Evolutionary conservation across 2,797 vertebrate genomes (phyloP), one percentile per base, ranked within the genome.

Genomic region (Peromyscus attwateri): DNA sequence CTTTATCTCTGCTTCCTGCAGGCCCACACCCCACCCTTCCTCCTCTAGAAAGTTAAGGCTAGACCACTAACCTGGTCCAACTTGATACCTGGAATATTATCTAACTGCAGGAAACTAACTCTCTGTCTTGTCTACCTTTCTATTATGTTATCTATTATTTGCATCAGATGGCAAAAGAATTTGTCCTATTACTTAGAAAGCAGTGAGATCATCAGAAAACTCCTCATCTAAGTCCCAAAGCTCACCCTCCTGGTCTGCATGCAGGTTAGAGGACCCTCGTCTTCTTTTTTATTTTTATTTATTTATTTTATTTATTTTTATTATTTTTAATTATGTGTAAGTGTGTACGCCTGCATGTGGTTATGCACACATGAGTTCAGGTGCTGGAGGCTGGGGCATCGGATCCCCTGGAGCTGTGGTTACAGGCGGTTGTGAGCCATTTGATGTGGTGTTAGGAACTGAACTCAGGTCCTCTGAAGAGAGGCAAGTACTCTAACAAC

Each of bases 201-300:
- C 49, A 85, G 25, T 37, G 49, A 83, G 31, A 34, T 40, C 43
- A 52, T n/a, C 75, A 92, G 66, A 91, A 94, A 87, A 46, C 11
- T 83, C 87, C 55, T n/a, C 37, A 29, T 85, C n/a, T 5, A 1
- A 79, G 66, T 40, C 17, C 87, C 89, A 29, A 70, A 55, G 75
- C 19, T 7, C 23, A 6, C n/a, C 31, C 52, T 77, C 70, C 64
- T 49, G 19, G 23, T 79, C 81, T 94, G 40, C 7, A 34, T 3
- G 1, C 0, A 1, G 9, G 3, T 3, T n/a, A 31, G 37, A 43
- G 13, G 25, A 13, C 6, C 52, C 95, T 93, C 52, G 99, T 99
- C 99, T 99, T 99, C 98, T 66, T 66, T 64, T 68, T 40, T 29
- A 4, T 40, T 40, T 40, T 40, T 40, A 40, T 40, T 40, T 40